Percentiles rank a stretch among this genome's conserved stretches.
These are phyloP conservation scores for Oncorhynchus masou DNA, from an alignment of 2,113 vertebrate genomes.

Conservation along the genomic window DNA sequence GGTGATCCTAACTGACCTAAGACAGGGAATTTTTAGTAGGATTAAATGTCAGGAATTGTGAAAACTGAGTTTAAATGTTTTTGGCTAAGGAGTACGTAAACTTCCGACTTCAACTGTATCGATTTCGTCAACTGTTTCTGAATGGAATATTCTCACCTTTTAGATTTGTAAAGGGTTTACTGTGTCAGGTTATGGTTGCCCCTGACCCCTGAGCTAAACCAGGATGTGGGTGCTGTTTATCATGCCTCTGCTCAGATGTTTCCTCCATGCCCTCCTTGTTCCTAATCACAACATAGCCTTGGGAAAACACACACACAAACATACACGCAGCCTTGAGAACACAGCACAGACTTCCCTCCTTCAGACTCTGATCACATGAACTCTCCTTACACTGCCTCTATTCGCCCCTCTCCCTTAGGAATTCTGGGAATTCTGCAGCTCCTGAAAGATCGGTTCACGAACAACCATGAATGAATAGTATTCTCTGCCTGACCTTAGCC, in stretches of 20 bases:
- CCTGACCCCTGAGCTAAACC: background rate
- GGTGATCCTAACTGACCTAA: too few relatives aligned
- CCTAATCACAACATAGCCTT: background rate
- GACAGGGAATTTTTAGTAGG: too few relatives aligned
- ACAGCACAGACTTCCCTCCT: background rate
- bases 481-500: conserved; percentile 37
- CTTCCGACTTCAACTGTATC: too few relatives aligned
- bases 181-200: too few relatives aligned
- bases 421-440: conserved; percentile 60
- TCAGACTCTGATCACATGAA: background rate
- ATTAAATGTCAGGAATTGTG: too few relatives aligned
- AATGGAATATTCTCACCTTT: too few relatives aligned
- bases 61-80: too few relatives aligned
- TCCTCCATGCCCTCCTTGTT: background rate
- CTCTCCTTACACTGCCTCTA: conserved; percentile 29
- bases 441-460: conserved; percentile 39
- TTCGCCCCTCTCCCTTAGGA: conserved; percentile 52
- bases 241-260: conserved; percentile 42
- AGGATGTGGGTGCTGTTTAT: conserved; percentile 48
- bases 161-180: too few relatives aligned
- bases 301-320: background rate
- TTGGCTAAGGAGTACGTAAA: too few relatives aligned
- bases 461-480: conserved; percentile 50
- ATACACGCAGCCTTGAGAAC: background rate
- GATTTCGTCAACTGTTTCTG: too few relatives aligned